Conservation (phyloP, 2,113 vertebrate genomes). For the Notarius lentiginosus region DNA sequence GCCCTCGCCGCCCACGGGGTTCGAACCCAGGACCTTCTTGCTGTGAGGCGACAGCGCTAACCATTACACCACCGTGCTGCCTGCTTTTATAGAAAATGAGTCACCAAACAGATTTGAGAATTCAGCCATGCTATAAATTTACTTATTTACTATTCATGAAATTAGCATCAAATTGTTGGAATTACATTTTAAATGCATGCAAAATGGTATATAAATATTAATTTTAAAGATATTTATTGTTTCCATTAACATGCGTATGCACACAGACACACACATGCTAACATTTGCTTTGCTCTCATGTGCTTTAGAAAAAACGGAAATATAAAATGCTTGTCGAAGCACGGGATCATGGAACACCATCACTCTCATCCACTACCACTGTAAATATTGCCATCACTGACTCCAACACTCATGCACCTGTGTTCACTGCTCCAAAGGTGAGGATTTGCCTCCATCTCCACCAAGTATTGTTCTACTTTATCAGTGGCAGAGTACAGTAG, state of each 20-base stretch:
- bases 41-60: no score
- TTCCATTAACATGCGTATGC: neutral
- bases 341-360: constrained; percentile 63
- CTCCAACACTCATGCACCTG: constrained; percentile 70
- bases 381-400: constrained; percentile 68
- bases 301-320: constrained; percentile 65
- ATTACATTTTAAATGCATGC: neutral
- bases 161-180: neutral
- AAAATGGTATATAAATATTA: neutral
- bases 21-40: no score
- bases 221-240: neutral
- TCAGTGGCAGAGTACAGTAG: neutral
- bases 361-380: constrained; percentile 62
- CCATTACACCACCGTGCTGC: no score
- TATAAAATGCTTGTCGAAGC: constrained; percentile 67
- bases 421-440: constrained; percentile 59
- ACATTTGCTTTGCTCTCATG: neutral
- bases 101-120: neutral
- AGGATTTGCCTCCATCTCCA: neutral
- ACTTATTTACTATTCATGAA: no score
- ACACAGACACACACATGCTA: neutral
- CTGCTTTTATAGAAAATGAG: no score
- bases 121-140: neutral
- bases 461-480: neutral
- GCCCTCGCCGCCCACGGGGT: no score